Evolutionary conservation across 2,888 invertebrate species (phyloP).

Genomic region (Adela reaumurella): DNA sequence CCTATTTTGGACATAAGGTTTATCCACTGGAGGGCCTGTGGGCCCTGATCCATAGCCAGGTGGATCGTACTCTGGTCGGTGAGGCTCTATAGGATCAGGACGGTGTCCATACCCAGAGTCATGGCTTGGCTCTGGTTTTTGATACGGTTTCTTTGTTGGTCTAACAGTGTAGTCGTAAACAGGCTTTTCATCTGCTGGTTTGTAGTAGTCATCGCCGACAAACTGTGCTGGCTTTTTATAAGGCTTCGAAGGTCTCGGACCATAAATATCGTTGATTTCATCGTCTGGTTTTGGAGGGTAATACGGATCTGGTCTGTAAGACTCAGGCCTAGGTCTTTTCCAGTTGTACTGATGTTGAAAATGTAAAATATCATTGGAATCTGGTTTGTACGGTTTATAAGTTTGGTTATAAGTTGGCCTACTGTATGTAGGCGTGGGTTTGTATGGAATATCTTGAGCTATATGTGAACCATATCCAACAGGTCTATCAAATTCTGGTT

Average conservation of each 20-base stretch:
- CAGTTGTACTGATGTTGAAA: conserved; percentile 22
- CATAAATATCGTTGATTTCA: conserved; percentile 21
- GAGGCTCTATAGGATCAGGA: background rate
- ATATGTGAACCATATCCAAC: conserved; percentile 35
- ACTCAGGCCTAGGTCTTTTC: conserved; percentile 1
- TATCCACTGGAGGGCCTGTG: background rate
- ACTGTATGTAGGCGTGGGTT: conserved; percentile 17
- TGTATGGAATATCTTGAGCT: conserved; percentile 32
- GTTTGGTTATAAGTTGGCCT: conserved; percentile 7
- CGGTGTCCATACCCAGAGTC: conserved; percentile 17
- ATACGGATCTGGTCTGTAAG: conserved; percentile 23
- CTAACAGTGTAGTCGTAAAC: conserved; percentile 33
- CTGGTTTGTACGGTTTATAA: conserved; percentile 16
- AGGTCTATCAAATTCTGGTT: conserved; percentile 26
- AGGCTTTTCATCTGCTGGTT: conserved; percentile 22
- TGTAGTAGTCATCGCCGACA: conserved; percentile 11
- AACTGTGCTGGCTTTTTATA: background rate
- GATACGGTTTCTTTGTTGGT: conserved; percentile 30
- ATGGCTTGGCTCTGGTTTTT: conserved; percentile 15
- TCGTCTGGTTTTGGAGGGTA: conserved; percentile 19
- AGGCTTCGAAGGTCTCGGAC: conserved; percentile 17
- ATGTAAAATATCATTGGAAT: conserved; percentile 28
- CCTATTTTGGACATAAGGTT: background rate
- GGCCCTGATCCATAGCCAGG: background rate
- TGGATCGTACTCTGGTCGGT: background rate